Evolutionary conservation across 2,113 vertebrate genomes (phyloP).

Genomic region (Chroicocephalus ridibundus): DNA sequence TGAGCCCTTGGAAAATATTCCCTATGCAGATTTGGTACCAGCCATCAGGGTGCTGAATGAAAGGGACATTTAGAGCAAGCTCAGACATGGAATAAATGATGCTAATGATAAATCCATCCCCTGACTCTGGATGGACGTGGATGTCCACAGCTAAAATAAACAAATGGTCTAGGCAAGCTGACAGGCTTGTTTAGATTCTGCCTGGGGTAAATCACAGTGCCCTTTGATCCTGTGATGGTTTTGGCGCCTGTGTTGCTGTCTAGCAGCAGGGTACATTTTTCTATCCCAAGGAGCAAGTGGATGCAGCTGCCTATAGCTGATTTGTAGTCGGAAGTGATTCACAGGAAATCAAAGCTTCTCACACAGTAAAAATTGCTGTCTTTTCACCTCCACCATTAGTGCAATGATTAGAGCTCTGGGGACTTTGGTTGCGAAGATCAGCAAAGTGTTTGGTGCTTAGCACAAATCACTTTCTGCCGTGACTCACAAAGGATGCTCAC

Average conservation of each 20-base stretch:
- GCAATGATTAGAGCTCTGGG: constrained; percentile 39
- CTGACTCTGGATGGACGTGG: constrained; percentile 24
- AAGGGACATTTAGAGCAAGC: background rate
- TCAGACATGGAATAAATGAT: constrained; percentile 31
- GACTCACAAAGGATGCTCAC: background rate
- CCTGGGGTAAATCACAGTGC: constrained; percentile 59
- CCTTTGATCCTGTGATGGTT: constrained; percentile 75
- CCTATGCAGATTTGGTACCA: background rate
- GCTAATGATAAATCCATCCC: constrained; percentile 35
- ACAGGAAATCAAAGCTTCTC: constrained; percentile 59
- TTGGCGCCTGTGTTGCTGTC: constrained; percentile 71
- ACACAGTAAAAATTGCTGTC: constrained; percentile 35
- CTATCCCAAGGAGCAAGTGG: constrained; percentile 48
- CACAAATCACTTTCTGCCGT: background rate
- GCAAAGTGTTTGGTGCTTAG: background rate
- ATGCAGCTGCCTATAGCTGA: constrained; percentile 72
- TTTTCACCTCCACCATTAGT: constrained; percentile 26
- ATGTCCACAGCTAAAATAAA: constrained; percentile 74
- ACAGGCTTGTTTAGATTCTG: constrained; percentile 66
- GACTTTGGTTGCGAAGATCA: background rate
- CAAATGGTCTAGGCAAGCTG: constrained; percentile 47
- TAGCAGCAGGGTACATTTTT: constrained; percentile 73
- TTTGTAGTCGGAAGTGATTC: constrained; percentile 76
- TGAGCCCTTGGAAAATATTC: background rate
- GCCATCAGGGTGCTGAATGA: background rate